Conservation (phyloP, 2,113 vertebrate species). For the Bucco capensis region DNA sequence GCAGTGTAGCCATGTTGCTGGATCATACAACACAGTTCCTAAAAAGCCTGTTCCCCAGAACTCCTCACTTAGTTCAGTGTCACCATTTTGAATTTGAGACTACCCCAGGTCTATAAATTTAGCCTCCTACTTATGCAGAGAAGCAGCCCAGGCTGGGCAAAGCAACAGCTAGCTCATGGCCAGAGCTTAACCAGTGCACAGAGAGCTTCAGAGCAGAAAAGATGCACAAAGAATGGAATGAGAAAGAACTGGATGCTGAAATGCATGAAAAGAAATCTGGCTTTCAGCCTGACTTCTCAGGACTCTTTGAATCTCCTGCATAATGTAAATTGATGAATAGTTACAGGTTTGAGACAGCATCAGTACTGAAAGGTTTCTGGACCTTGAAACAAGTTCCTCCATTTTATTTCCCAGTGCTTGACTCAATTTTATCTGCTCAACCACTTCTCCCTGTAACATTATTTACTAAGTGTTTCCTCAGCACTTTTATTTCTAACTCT, state of each 20-base stretch:
- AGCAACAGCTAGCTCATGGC: background rate
- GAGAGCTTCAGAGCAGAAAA: background rate
- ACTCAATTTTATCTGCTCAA: background rate
- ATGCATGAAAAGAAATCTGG: background rate
- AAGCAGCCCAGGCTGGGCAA: background rate
- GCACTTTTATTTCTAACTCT: constrained; percentile 11
- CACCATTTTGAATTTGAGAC: background rate
- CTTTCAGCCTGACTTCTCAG: background rate
- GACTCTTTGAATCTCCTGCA: background rate
- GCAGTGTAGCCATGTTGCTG: background rate
- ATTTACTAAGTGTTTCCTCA: constrained; percentile 36
- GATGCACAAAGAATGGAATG: background rate
- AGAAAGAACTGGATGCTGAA: background rate
- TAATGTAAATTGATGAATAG: background rate
- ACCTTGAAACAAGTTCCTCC: background rate
- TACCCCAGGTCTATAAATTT: background rate
- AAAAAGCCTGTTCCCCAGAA: background rate
- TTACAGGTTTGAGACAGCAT: background rate
- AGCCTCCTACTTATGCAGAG: background rate
- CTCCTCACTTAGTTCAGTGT: background rate
- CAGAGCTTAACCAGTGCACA: background rate
- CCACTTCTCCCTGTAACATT: background rate
- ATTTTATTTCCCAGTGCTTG: background rate
- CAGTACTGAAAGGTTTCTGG: background rate
- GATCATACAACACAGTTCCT: background rate